These are phyloP conservation scores for Lepidostoma basale DNA, from an alignment of 1,140 invertebrate genomes.

Conservation along the genomic window DNA sequence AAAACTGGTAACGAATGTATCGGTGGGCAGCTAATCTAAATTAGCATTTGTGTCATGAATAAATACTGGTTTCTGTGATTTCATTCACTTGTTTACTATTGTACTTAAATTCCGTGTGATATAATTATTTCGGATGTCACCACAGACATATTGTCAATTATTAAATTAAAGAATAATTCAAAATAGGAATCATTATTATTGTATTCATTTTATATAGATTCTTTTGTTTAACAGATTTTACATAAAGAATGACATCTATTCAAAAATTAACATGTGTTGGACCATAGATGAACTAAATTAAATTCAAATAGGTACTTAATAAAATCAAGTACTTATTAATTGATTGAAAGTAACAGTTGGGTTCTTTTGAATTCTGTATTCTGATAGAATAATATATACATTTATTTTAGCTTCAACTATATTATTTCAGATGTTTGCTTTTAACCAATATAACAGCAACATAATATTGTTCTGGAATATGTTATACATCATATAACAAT, in stretches of 20 bases:
- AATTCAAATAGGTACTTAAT: background rate
- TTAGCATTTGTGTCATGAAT: too few species aligned
- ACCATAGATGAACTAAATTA: background rate
- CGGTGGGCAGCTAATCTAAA: background rate
- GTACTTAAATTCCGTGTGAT: too few species aligned
- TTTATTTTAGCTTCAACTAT: background rate
- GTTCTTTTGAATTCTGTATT: background rate
- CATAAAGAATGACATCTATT: background rate
- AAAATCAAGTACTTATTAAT: background rate
- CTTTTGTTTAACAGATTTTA: background rate
- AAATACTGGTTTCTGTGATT: too few species aligned
- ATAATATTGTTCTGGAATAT: too few species aligned
- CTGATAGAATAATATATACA: background rate
- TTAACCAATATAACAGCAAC: too few species aligned
- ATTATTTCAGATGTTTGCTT: background rate
- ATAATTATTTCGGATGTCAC: too few species aligned
- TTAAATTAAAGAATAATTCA: too few species aligned
- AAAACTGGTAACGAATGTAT: background rate
- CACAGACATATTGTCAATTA: too few species aligned
- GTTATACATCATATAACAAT: too few species aligned
- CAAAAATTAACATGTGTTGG: background rate
- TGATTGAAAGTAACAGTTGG: background rate
- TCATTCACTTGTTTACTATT: too few species aligned
- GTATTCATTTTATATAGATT: background rate
- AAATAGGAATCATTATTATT: background rate